Evolutionary conservation across 2,797 vertebrate species (phyloP), one percentile per base, ranked within the genome.

Genomic region (Sebastes steindachneri): DNA sequence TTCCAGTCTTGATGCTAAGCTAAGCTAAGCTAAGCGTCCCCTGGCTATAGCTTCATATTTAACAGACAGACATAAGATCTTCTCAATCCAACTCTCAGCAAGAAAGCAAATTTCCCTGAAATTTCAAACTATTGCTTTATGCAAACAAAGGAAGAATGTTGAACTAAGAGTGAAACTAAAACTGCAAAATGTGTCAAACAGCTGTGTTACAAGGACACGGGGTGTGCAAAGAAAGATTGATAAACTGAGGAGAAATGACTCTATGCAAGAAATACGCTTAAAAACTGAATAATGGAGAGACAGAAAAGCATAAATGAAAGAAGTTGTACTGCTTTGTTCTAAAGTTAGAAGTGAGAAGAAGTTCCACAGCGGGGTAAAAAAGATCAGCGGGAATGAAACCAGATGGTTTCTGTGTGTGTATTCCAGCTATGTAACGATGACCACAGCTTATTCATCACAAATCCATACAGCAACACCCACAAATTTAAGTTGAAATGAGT

Each of bases 391-490:
- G 29, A 57, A 69, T 63, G 71, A 71, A 65, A 72, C 29, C 71
- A 80, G 73, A 84, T 75, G 79, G 75, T 84, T 85, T 88, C 37
- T 51, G 48, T 51, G 71, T 60, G 45, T 58, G 29, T 71, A 45
- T 75, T 55, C 21, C 66, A 83, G 75, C 45, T 60, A 80, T 77
- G 73, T 14, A 23, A 73, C 28, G 9, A 25, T 11, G 29, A 73
- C 83, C 83, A 45, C 87, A 87, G 68, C 73, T 85, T 72, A 73
- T 63, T 88, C 71, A 83, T 77, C 85, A 77, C 74, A 75, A 53
- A 78, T 78, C 77, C 23, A 68, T 65, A 81, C 31, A 11, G 25
- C 68, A 21, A 9, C 35, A 14, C 29, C 41, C 71, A 7, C 62
- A 59, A 57, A 73, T 68, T 64, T 54, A 53, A 64, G 48, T 53